Base-by-base conservation (phyloP, 2,113 vertebrate genomes). In the Dipodomys ordii region DNA sequence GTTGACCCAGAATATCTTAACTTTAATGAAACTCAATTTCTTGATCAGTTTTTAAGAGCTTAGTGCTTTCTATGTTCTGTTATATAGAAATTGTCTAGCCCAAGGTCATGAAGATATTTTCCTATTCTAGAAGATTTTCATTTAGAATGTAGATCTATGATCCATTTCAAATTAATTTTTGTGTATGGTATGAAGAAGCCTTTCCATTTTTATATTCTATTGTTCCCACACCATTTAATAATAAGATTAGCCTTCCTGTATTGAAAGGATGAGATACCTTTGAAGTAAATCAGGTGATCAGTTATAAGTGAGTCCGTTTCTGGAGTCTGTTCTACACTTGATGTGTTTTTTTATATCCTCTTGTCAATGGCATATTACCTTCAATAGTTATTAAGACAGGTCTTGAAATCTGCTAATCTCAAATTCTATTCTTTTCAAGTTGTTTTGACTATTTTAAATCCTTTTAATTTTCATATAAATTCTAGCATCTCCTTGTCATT, bases 141-240 rank as follows among this genome's bases (percentile, higher is more conserved):
- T 82, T 88, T 90, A 93, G 88, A 46, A 82, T 88, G 79, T 79
- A 85, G 16, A 30, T 78, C 69, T 92, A 13, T 90, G 78, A 90
- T 90, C 74, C 64, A 71, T 82, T 90, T 88, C 69, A 93, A 92
- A 94, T 96, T 93, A 92, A 92, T 71, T 87, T 90, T 78, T 93
- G 30, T 60, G 5, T 46, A 73, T 62, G 5, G 39, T 76, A 19
- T 85, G 25, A 94, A 78, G 46, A 73, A 87, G 30, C 23, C 91
- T 93, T 88, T 7, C 28, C n/a, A 72, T 77, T 90, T 93, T 28
- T 91, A 67, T 62, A 46, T 86, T 4, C 44, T 65, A 10, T 84
- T 87, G 35, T 46, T 89, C 27, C 44, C 93, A 92, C 4, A 74
- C 3, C 20, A 90, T 92, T 93, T 84, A 89, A 69, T 78, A 57